These are phyloP conservation scores for Bimastos eiseni DNA, from an alignment of 2,888 invertebrate species.

Conservation along the genomic window DNA sequence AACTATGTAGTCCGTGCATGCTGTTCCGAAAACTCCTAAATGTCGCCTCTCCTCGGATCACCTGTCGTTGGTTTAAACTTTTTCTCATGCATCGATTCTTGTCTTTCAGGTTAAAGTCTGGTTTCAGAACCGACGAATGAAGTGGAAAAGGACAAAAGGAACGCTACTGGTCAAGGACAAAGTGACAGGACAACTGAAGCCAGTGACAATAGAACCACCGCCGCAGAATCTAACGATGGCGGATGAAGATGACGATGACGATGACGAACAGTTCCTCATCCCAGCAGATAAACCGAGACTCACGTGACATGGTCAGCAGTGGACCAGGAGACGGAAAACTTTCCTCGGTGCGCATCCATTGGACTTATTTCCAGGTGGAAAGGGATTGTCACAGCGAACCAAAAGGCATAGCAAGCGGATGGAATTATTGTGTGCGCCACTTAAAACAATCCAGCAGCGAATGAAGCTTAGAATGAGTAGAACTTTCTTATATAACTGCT, in stretches of 20 bases:
- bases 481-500: not conserved
- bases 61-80: not conserved
- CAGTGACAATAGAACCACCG: slow-evolving; percentile 48
- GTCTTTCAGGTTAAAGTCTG: slow-evolving; percentile 58
- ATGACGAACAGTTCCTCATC: slow-evolving; percentile 13
- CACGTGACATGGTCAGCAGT: slow-evolving; percentile 43
- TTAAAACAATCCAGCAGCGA: not conserved
- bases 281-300: slow-evolving; percentile 45
- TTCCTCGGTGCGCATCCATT: not conserved
- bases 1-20: not conserved
- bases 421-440: not conserved
- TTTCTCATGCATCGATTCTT: not conserved
- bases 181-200: slow-evolving; percentile 59
- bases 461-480: not conserved
- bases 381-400: not conserved
- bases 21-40: not conserved
- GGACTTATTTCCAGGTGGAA: not conserved
- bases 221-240: slow-evolving; percentile 30
- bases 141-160: slow-evolving; percentile 59
- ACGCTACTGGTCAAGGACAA: slow-evolving; percentile 58
- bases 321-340: not conserved
- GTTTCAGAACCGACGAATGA: slow-evolving; percentile 62
- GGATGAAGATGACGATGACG: not conserved
- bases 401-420: not conserved
- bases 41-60: not conserved